Percentiles rank a stretch among this genome's conserved stretches.
Conservation (phyloP, 2,797 vertebrate genomes). For the Ataeniobius toweri region DNA sequence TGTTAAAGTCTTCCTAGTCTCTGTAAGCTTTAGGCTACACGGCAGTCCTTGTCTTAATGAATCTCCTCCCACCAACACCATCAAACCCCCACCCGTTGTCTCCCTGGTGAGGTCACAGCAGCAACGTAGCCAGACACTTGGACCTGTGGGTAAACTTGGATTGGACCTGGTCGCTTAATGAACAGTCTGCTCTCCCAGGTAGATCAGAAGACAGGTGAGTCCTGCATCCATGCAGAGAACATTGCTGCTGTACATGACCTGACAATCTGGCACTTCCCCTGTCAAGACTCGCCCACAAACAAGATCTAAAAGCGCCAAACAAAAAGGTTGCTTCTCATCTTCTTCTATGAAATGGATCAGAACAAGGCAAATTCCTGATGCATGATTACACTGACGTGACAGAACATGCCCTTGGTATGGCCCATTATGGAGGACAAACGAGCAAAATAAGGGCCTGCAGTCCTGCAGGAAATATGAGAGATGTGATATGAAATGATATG, state of each 20-base stretch:
- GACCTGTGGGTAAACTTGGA: neutral
- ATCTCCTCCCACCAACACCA: neutral
- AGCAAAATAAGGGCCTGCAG: too few species aligned
- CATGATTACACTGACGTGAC: too few species aligned
- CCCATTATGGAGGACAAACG: too few species aligned
- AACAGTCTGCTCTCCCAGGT: too few species aligned
- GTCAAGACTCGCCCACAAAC: neutral
- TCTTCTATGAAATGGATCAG: neutral
- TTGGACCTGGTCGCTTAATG: neutral
- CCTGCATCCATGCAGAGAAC: neutral
- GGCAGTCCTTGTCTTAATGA: neutral
- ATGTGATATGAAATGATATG: too few species aligned
- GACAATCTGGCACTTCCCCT: neutral
- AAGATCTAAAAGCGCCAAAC: neutral
- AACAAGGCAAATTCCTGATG: neutral
- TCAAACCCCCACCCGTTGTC: too few species aligned
- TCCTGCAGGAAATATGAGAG: too few species aligned
- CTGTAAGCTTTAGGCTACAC: neutral
- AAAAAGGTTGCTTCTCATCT: too few species aligned
- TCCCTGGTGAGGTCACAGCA: too few species aligned
- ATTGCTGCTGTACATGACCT: neutral
- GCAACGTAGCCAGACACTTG: neutral
- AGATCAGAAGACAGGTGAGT: neutral
- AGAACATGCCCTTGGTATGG: too few species aligned
- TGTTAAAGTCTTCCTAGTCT: neutral